Conservation (phyloP, 2,888 invertebrate species). For the Tipula unca region DNA sequence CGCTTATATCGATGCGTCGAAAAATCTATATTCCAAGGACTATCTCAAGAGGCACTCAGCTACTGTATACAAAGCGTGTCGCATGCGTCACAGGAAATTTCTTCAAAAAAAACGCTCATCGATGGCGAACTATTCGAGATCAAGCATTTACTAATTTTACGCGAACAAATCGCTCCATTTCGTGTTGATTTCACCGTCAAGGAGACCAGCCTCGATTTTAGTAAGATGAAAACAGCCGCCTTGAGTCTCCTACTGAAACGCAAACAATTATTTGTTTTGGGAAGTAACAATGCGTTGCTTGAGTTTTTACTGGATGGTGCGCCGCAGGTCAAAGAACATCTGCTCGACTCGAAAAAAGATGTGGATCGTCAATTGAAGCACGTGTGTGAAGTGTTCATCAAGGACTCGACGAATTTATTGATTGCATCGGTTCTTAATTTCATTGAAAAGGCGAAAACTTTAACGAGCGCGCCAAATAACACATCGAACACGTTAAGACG, state of each 20-base stretch:
- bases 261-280: conserved; percentile 76
- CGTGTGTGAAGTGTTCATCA: conserved; percentile 83
- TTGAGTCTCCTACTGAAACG: conserved; percentile 66
- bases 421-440: conserved; percentile 66
- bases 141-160: conserved; percentile 89
- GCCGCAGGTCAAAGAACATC: conserved; percentile 84
- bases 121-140: conserved; percentile 96
- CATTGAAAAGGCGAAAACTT: conserved; percentile 52
- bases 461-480: not conserved
- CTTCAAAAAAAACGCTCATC: conserved; percentile 62
- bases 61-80: conserved; percentile 87
- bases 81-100: conserved; percentile 70
- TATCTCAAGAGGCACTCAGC: conserved; percentile 92
- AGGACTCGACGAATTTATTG: conserved; percentile 64
- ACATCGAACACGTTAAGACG: conserved; percentile 31
- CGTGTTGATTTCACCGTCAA: conserved; percentile 90
- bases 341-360: conserved; percentile 91
- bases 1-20: conserved; percentile 84
- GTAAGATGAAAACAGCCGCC: conserved; percentile 82
- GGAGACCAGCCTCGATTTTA: conserved; percentile 90
- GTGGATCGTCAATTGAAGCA: conserved; percentile 87
- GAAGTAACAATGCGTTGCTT: conserved; percentile 81
- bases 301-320: conserved; percentile 91
- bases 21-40: conserved; percentile 88
- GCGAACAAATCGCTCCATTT: conserved; percentile 98